phyloP scores from a whole-genome alignment of 2,797 vertebrate species.

The Fistularia tabacaria region DNA sequence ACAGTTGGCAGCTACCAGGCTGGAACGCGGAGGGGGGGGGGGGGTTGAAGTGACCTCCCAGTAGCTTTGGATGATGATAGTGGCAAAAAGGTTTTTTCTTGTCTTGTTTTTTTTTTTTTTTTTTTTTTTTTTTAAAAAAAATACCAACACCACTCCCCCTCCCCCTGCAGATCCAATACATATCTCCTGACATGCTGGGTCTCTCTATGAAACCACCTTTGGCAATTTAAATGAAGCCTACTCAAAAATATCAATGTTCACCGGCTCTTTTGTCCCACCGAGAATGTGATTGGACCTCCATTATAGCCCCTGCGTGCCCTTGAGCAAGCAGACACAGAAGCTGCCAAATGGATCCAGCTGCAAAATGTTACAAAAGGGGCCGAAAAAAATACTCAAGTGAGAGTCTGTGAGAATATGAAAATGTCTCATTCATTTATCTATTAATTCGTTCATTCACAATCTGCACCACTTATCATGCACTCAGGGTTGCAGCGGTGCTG shows the following conservation, averaged over 20 bases:
- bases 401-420: no score
- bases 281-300: conserved; percentile 12
- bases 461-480: no score
- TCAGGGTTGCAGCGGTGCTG: no score
- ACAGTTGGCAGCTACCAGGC: conserved; percentile 43
- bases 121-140: no score
- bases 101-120: no score
- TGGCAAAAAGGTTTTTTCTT: conserved; percentile 48
- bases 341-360: no score
- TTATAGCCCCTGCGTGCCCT: conserved; percentile 2
- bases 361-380: not conserved
- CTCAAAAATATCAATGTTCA: conserved; percentile 11
- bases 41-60: conserved; percentile 46
- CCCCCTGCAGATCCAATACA: conserved; percentile 19
- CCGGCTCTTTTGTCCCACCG: conserved; percentile 12
- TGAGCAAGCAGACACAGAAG: conserved; percentile 10
- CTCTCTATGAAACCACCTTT: conserved; percentile 41
- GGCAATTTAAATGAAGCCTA: conserved; percentile 22
- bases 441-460: no score
- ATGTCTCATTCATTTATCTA: no score
- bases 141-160: conserved; percentile 42
- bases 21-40: conserved; percentile 31
- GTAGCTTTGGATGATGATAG: conserved; percentile 67
- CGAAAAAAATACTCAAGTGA: no score
- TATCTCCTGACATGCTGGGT: conserved; percentile 15